Conservation (phyloP, 2,888 invertebrate species). For the Malthinus flaveolus region DNA sequence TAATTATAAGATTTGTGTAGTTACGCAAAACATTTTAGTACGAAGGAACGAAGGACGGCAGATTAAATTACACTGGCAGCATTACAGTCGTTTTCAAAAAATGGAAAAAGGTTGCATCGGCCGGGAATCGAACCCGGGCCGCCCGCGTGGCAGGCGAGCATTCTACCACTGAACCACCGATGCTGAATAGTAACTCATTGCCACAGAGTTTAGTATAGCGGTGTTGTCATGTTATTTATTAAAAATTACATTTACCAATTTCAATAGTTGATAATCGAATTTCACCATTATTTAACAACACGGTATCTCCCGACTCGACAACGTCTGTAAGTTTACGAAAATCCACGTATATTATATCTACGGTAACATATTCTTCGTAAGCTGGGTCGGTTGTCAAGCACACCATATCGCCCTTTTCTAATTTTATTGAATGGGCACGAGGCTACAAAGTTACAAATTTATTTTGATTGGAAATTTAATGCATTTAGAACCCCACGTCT, state of each 20-base stretch:
- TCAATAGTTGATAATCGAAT: slow-evolving; percentile 74
- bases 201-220: too few species aligned
- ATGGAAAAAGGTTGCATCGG: slow-evolving; percentile 49
- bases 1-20: slow-evolving; percentile 10
- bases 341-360: slow-evolving; percentile 60
- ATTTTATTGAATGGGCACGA: slow-evolving; percentile 15
- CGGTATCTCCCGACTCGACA: slow-evolving; percentile 57
- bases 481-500: slow-evolving; percentile 62
- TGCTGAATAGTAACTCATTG: slow-evolving; percentile 35
- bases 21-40: too few species aligned
- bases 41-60: too few species aligned
- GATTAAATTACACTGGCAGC: too few species aligned
- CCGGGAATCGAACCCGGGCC: slow-evolving; percentile 62
- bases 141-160: slow-evolving; percentile 61
- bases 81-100: too few species aligned
- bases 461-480: too few species aligned
- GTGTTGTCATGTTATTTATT: too few species aligned
- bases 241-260: slow-evolving; percentile 54
- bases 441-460: slow-evolving; percentile 9
- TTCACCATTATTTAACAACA: slow-evolving; percentile 69
- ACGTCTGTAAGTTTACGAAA: slow-evolving; percentile 58
- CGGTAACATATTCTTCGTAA: slow-evolving; percentile 60
- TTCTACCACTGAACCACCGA: slow-evolving; percentile 61
- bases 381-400: slow-evolving; percentile 58
- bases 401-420: slow-evolving; percentile 50